Conservation (phyloP, 2,888 invertebrate genomes). For the Hecatera dysodea region DNA sequence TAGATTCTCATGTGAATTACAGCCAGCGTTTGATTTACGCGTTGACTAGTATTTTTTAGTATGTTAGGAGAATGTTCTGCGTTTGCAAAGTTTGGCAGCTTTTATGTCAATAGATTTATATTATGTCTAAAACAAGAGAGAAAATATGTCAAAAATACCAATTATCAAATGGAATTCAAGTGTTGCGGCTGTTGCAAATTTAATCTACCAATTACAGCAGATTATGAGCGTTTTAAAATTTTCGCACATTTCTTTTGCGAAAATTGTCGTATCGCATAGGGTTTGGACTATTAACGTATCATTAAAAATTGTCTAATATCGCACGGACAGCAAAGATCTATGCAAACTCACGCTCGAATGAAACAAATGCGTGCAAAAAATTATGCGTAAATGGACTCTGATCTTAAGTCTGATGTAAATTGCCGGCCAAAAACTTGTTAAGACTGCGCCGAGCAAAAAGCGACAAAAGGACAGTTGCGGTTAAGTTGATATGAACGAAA, state of each 20-base stretch:
- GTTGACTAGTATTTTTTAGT: not conserved
- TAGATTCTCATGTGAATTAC: slow-evolving; percentile 19
- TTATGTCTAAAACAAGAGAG: not conserved
- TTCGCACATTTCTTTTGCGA: not conserved
- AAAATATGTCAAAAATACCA: not conserved
- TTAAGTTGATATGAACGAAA: too few relatives aligned
- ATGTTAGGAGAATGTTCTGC: not conserved
- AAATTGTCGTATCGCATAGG: not conserved
- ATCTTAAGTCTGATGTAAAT: slow-evolving; percentile 34
- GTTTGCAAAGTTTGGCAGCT: too few relatives aligned
- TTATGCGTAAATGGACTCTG: slow-evolving; percentile 25
- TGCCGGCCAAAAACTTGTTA: slow-evolving; percentile 66
- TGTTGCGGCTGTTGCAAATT: not conserved
- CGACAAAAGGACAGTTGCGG: too few relatives aligned
- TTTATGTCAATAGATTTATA: not conserved
- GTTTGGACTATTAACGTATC: not conserved
- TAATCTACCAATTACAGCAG: not conserved
- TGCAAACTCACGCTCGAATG: slow-evolving; percentile 1
- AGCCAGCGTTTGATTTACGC: slow-evolving; percentile 32
- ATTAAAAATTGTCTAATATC: not conserved
- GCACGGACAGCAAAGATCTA: not conserved
- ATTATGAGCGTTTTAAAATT: not conserved
- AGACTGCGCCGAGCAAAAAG: too few relatives aligned
- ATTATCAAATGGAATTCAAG: not conserved
- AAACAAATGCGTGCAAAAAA: not conserved